A percentile compares a stretch with the other conserved stretches of the same genome.
Conservation (phyloP, 2,113 vertebrate genomes). For the Telmatochromis sp. region DNA sequence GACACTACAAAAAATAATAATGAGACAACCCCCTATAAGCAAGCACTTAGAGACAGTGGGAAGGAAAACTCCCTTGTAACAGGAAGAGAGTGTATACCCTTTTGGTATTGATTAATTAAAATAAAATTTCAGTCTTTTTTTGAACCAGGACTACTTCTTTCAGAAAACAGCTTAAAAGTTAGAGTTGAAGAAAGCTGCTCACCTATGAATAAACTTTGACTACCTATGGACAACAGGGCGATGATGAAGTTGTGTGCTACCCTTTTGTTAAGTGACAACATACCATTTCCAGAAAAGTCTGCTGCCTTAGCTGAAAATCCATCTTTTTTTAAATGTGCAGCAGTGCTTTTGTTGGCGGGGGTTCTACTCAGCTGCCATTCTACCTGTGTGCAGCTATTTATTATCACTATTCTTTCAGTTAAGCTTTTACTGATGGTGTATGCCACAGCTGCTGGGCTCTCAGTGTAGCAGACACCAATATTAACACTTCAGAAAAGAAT, state of each 20-base stretch:
- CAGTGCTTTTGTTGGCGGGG: neutral
- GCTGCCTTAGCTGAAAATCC: neutral
- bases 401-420: neutral
- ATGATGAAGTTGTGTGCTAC: neutral
- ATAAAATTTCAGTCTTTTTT: neutral
- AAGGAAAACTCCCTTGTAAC: neutral
- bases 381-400: neutral
- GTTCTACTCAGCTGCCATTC: neutral
- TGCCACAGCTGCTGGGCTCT: neutral
- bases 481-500: neutral
- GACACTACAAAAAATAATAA: neutral
- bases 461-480: neutral
- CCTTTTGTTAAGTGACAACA: neutral
- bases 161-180: neutral
- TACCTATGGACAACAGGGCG: neutral
- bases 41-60: neutral
- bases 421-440: neutral
- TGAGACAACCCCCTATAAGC: neutral
- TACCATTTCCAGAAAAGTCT: neutral
- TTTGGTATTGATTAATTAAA: neutral
- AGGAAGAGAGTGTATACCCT: neutral
- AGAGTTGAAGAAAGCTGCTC: neutral
- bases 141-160: neutral
- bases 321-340: neutral
- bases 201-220: neutral